Evolutionary conservation across 2,113 vertebrate genomes (phyloP), one percentile per base, ranked within the genome.

Genomic region (Xenopus borealis): DNA sequence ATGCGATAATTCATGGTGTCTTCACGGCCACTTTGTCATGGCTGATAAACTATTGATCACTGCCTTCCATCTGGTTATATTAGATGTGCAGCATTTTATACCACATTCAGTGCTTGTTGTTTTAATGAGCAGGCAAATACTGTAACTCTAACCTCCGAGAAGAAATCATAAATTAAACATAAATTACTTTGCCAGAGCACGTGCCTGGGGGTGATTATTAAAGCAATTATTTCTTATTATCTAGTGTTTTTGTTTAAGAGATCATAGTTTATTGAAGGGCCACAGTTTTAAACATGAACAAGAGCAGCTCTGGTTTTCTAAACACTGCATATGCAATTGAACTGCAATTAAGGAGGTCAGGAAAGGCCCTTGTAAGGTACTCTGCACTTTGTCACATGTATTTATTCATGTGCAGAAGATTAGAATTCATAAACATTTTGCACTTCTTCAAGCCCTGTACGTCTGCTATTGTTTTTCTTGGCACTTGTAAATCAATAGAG

Each of bases 321-420:
- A 85, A 81, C 70, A 70, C 73, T 79, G 72, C 80, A 74, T 71
- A 78, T 83, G 72, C 82, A 91, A 88, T 88, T 91, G 88, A 90
- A 89, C 84, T 92, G 83, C 83, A 89, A 90, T 93, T 92, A 91
- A 76, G 78, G 88, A 88, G 88, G 86, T 89, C 89, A 88, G 79
- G 79, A 87, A 86, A 80, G 82, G 80, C 82, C 79, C 86, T 84
- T 83, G 69, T 82, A 80, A 84, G 79, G 82, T 84, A 84, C 81
- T 87, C 89, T 92, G 90, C 85, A 88, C 85, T 92, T 91, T 90
- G 88, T 93, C 91, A 92, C 79, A 91, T 84, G 66, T 91, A 90
- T 91, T 93, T 93, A 87, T 92, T 90, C 91, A 93, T 92, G 89
- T 93, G 89, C 78, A 88, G 86, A 84, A 85, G 82, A 91, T 94